Evolutionary conservation across 53 echinoderm and acorn worm species (phyloP).

Genomic region (Astropecten irregularis): DNA sequence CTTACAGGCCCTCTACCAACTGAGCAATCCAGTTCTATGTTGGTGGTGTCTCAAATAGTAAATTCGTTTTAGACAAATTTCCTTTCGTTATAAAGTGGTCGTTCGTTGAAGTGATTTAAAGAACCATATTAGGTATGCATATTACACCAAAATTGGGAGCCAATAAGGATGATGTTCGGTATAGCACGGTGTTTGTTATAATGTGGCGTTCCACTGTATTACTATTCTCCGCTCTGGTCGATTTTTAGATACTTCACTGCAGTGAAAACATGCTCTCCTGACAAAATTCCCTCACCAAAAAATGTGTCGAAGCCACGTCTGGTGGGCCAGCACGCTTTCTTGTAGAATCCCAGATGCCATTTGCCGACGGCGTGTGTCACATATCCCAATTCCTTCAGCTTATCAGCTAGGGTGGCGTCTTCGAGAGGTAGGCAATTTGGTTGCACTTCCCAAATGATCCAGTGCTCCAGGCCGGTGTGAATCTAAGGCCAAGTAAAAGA

Average conservation of each 20-base stretch:
- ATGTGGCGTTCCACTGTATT: neutral
- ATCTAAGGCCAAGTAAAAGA: slow-evolving; percentile 33
- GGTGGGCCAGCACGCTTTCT: slow-evolving; percentile 63
- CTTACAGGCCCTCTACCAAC: no score
- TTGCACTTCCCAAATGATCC: slow-evolving; percentile 34
- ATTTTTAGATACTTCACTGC: neutral
- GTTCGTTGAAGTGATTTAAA: no score
- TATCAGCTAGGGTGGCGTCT: slow-evolving; percentile 54
- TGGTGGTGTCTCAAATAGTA: no score
- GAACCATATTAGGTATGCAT: no score
- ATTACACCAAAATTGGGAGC: neutral
- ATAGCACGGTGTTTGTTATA: neutral
- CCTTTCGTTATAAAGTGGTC: no score
- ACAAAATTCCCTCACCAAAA: slow-evolving; percentile 58
- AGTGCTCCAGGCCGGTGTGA: slow-evolving; percentile 72
- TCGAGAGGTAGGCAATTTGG: slow-evolving; percentile 67
- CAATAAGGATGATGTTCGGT: neutral
- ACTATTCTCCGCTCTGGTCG: neutral
- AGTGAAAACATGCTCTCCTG: neutral
- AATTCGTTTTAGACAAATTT: neutral
- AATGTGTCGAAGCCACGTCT: slow-evolving; percentile 60
- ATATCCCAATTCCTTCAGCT: slow-evolving; percentile 58
- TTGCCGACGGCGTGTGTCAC: slow-evolving; percentile 61
- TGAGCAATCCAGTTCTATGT: no score
- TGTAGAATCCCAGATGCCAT: no score